phyloP scores from a whole-genome alignment of 2,888 invertebrate genomes.

The Globia sparganii region DNA sequence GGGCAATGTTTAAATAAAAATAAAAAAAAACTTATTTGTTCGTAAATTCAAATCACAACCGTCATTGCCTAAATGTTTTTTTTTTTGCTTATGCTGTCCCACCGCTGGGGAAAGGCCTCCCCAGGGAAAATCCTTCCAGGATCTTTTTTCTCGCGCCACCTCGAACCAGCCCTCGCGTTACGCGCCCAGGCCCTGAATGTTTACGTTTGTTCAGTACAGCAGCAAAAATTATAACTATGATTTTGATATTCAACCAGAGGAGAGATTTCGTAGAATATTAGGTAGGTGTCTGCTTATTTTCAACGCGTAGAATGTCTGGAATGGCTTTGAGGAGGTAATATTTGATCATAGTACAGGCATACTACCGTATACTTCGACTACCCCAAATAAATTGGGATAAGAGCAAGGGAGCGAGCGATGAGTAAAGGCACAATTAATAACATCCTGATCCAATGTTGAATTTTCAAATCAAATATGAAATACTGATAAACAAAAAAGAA shows the following conservation, averaged over 20 bases:
- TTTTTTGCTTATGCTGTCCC: too few species aligned
- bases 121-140: too few species aligned
- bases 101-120: too few species aligned
- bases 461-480: neutral
- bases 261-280: neutral
- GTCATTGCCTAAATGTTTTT: too few species aligned
- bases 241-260: neutral
- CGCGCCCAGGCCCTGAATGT: too few species aligned
- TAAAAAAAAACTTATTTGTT: too few species aligned
- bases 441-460: neutral
- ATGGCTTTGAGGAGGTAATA: constrained; percentile 22
- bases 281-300: neutral
- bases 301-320: constrained; percentile 20
- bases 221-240: too few species aligned
- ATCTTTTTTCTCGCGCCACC: too few species aligned
- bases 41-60: neutral
- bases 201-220: too few species aligned
- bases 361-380: neutral
- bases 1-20: too few species aligned
- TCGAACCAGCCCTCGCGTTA: too few species aligned
- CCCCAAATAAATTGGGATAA: neutral
- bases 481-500: neutral
- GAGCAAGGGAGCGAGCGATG: neutral
- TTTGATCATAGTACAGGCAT: neutral
- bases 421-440: neutral